Conservation (phyloP, 2,113 vertebrate genomes). For the Tinamus guttatus region DNA sequence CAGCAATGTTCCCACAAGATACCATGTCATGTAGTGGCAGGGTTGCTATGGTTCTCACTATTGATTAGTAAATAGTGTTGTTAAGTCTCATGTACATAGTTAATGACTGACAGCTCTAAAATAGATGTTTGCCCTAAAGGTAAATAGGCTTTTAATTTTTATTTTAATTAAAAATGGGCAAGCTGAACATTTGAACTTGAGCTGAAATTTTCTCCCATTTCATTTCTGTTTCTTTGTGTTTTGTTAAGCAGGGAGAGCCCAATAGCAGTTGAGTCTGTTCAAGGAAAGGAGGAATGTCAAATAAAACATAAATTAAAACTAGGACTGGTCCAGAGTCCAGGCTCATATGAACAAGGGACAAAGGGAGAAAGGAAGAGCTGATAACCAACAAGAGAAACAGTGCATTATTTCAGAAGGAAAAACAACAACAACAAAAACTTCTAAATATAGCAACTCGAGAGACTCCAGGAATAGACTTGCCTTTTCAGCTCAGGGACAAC, state of each 20-base stretch:
- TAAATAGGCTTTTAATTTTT: not conserved
- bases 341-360: not conserved
- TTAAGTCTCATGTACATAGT: constrained; percentile 27
- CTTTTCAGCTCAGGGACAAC: not conserved
- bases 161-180: not conserved
- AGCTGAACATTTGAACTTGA: not conserved
- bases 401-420: not conserved
- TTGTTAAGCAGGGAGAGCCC: not conserved
- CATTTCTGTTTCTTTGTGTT: not conserved
- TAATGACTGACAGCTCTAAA: constrained; percentile 39
- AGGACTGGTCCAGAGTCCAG: not conserved
- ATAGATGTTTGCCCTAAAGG: not conserved
- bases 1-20: not conserved
- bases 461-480: not conserved
- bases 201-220: not conserved
- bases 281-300: not conserved
- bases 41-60: constrained; percentile 54
- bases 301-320: not conserved
- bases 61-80: constrained; percentile 20
- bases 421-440: not conserved
- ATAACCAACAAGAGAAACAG: not conserved
- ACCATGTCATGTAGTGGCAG: not conserved
- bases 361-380: not conserved
- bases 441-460: not conserved
- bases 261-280: accelerated